Percentiles rank a stretch among this genome's conserved stretches.
These are phyloP conservation scores for Nycticryphes semicollaris DNA, from an alignment of 2,113 vertebrate genomes.

Conservation along the genomic window DNA sequence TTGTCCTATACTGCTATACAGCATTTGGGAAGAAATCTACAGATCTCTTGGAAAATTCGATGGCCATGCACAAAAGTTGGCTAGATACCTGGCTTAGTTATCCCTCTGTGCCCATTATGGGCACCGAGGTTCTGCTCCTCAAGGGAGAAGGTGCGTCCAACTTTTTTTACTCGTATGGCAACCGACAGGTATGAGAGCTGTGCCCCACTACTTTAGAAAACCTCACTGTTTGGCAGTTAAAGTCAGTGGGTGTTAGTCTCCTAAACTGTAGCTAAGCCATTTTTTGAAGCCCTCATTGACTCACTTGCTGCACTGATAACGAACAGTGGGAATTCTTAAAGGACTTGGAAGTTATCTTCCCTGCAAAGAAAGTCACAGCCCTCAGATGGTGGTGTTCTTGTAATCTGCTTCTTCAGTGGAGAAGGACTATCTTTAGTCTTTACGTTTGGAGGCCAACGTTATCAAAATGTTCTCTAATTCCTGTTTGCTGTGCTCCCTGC, in stretches of 20 bases:
- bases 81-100: not conserved
- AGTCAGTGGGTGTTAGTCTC: not conserved
- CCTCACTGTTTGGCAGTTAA: not conserved
- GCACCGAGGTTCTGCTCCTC: not conserved
- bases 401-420: not conserved
- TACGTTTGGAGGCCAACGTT: not conserved
- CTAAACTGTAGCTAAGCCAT: not conserved
- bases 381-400: not conserved
- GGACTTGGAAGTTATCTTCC: no score
- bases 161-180: not conserved
- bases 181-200: not conserved
- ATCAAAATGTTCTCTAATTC: not conserved
- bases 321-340: not conserved
- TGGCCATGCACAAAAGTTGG: not conserved
- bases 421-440: not conserved
- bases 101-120: not conserved
- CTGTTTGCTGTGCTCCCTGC: not conserved
- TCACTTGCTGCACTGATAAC: not conserved
- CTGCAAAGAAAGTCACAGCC: not conserved
- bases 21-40: not conserved
- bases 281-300: not conserved
- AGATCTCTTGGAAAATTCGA: not conserved
- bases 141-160: not conserved
- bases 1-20: not conserved
- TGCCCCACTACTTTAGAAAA: not conserved